Conservation (phyloP, 2,113 vertebrate species). For the Todiramphus saurophagus region DNA sequence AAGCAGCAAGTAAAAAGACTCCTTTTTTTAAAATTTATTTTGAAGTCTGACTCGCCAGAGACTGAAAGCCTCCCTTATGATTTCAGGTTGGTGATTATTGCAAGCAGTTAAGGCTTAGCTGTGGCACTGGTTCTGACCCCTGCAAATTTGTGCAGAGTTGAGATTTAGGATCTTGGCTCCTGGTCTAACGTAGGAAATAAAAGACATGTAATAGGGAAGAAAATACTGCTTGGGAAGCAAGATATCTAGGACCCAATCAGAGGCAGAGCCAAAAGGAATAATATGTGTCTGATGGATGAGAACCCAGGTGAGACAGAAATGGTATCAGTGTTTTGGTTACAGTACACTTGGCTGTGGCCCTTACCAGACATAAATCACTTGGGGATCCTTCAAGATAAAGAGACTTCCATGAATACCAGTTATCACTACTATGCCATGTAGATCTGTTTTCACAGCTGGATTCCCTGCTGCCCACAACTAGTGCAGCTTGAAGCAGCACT, state of each 20-base stretch:
- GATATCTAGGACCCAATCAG: not conserved
- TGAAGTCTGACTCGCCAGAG: not conserved
- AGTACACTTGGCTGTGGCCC: not conserved
- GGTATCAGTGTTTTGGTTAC: not conserved
- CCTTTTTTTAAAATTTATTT: not conserved
- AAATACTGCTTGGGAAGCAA: not conserved
- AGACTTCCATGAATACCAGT: not conserved
- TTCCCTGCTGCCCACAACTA: slow-evolving; percentile 35
- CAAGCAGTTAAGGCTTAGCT: not conserved
- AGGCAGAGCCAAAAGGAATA: not conserved
- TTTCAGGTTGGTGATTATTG: not conserved
- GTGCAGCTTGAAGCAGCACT: slow-evolving; percentile 34
- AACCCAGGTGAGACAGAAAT: not conserved
- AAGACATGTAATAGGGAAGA: not conserved
- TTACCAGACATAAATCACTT: not conserved
- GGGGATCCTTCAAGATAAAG: not conserved
- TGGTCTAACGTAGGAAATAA: slow-evolving; percentile 3
- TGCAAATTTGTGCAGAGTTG: not conserved
- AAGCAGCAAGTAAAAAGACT: not conserved
- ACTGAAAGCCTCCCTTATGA: not conserved
- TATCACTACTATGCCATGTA: not conserved
- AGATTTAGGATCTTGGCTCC: slow-evolving; percentile 26
- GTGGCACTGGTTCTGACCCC: not conserved
- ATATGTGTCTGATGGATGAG: not conserved
- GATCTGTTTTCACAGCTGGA: slow-evolving; percentile 37